A percentile compares a stretch with the other conserved stretches of the same genome.
These are phyloP conservation scores for Strigops habroptila DNA, from an alignment of 2,113 vertebrate species.

Conservation along the genomic window DNA sequence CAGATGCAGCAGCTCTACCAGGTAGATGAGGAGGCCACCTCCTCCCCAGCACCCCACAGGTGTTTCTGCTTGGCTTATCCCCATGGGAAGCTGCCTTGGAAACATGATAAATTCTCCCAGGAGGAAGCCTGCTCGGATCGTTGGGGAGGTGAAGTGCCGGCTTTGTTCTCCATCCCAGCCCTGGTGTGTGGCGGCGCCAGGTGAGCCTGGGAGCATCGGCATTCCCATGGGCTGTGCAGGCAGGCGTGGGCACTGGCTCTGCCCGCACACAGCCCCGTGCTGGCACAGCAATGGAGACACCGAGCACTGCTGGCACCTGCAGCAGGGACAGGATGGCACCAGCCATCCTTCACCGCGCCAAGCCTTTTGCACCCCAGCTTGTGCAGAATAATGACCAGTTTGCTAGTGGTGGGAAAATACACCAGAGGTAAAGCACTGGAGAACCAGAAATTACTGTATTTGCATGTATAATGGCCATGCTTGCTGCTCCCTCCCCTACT, in stretches of 20 bases:
- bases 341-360: fast-evolving
- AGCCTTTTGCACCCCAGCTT: fast-evolving
- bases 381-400: fast-evolving
- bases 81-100: not conserved
- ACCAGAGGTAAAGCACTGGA: not conserved
- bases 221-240: not conserved
- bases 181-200: fast-evolving
- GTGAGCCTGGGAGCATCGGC: not conserved
- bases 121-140: not conserved
- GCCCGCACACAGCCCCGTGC: not conserved
- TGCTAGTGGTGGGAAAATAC: not conserved
- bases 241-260: not conserved
- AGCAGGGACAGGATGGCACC: fast-evolving
- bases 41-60: not conserved
- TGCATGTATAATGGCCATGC: not conserved
- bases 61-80: not conserved
- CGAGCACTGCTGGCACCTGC: not conserved
- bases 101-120: not conserved
- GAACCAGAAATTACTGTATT: not conserved
- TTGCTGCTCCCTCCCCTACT: not conserved
- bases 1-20: not conserved
- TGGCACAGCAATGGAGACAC: not conserved
- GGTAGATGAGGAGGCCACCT: not conserved
- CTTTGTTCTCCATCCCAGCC: constrained; percentile 1
- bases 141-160: not conserved